Base-by-base conservation (phyloP, 2,888 invertebrate species). In the Agapostemon virescens region DNA sequence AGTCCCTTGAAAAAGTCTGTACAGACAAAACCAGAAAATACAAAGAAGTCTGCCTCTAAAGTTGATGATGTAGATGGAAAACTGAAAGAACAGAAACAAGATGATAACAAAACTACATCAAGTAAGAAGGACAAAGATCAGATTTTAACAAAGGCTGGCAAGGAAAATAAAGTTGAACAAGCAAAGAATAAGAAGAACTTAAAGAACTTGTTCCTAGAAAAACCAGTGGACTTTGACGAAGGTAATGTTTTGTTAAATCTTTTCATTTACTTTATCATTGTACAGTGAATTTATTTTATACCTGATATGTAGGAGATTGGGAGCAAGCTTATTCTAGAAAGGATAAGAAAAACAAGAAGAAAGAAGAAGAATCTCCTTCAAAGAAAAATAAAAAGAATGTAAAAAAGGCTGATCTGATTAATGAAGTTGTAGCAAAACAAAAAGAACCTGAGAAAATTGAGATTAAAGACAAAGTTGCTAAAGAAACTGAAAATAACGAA, bases 171-270 rank as follows among this genome's bases (percentile, higher is more conserved):
- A 86, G 90, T 93, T 89, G 85, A 95, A 93, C 95, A 93, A 90
- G 92, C 90, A 0, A 95, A 95, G 89, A 95, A 94, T 83, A 94
- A 94, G 85, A 96, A 95, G 90, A 95, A 95, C 88, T 91, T 93
- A 64, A 95, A 95, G 91, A 93, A 93, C 86, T 91, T 92, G 80
- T 93, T 94, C 70, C 93, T 94, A 82, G 95, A 95, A 87, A 96
- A 96, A 90, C 96, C 96, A 15, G 94, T 94, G 63, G 96, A 96
- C 88, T 96, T 94, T 92, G 96, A 96, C 92, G 96, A 96, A 87
- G 96, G 95, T 93, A 88, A 78, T 82, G 77, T 76, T 69, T 67
- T 20, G 55, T 36, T 58, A 33, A 61, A 61, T 61, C 7, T 63
- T 38, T 45, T n/a, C n/a, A 33, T 68, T 42, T 66, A 6, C 42